Conservation (phyloP, 2,888 invertebrate genomes). For the Drosophila villosipedis region DNA sequence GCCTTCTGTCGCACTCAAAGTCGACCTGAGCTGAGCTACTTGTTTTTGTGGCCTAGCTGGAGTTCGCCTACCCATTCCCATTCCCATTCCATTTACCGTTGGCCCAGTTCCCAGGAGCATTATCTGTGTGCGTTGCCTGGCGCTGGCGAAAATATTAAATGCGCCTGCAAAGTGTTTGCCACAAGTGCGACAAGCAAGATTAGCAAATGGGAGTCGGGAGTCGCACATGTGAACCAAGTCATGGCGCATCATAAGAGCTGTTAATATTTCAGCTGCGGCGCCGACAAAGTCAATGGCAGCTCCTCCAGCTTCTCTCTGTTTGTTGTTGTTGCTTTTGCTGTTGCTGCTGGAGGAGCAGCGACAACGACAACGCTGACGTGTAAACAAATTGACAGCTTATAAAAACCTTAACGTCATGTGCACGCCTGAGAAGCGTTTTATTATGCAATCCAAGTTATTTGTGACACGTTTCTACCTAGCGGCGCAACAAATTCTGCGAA, state of each 20-base stretch:
- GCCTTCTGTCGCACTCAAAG: conserved; percentile 35
- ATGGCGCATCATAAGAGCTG: conserved; percentile 57
- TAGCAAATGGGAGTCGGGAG: conserved; percentile 14
- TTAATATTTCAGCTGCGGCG: conserved; percentile 74
- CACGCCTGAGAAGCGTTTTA: conserved; percentile 65
- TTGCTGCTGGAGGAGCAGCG: not conserved
- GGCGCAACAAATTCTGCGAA: conserved; percentile 49
- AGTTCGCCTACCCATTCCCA: not conserved
- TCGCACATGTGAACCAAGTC: conserved; percentile 44
- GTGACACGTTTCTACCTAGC: conserved; percentile 49
- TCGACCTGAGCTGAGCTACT: conserved; percentile 53
- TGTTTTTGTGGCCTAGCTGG: conserved; percentile 65
- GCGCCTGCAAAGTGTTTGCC: conserved; percentile 57
- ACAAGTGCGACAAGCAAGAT: conserved; percentile 49
- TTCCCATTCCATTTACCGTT: conserved; percentile 21
- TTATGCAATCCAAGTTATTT: conserved; percentile 77
- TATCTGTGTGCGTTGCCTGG: conserved; percentile 55
- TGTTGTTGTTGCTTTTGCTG: not conserved
- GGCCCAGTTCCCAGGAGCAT: conserved; percentile 71
- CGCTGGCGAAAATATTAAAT: conserved; percentile 69
- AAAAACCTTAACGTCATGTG: conserved; percentile 78
- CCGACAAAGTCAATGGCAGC: conserved; percentile 49
- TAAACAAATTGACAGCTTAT: conserved; percentile 83
- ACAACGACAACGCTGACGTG: conserved; percentile 49
- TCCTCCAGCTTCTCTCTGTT: not conserved